Conservation (phyloP, 2,797 vertebrate species). For the Cyprinodon diabolis region DNA sequence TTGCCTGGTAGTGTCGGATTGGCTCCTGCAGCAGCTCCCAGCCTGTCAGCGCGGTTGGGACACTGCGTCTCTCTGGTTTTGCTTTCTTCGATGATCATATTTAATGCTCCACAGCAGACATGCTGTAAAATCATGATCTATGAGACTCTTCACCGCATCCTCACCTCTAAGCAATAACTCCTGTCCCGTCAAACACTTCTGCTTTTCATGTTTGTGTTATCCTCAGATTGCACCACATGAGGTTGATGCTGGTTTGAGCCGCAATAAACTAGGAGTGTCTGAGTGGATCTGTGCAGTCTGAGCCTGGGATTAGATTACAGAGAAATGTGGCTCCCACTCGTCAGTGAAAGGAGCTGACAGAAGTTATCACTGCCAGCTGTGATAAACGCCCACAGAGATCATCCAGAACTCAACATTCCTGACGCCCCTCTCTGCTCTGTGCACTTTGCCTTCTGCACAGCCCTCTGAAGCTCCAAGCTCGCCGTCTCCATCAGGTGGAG, state of each 20-base stretch:
- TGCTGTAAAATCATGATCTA: conserved; percentile 9
- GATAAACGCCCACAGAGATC: conserved; percentile 10
- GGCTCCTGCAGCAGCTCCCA: too few relatives aligned
- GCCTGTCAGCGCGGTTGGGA: too few relatives aligned
- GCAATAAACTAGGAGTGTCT: neutral
- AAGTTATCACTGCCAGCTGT: neutral
- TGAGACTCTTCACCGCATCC: conserved; percentile 6
- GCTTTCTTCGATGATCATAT: too few relatives aligned
- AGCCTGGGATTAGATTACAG: conserved; percentile 14
- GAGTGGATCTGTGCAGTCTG: neutral
- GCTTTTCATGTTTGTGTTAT: conserved; percentile 4
- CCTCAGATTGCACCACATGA: neutral
- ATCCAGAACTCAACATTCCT: neutral
- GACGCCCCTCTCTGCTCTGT: neutral
- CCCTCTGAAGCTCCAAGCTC: too few relatives aligned
- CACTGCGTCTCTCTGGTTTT: too few relatives aligned
- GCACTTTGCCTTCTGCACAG: too few relatives aligned
- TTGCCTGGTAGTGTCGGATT: too few relatives aligned
- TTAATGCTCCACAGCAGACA: too few relatives aligned
- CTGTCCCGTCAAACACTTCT: conserved; percentile 51
- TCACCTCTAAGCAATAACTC: conserved; percentile 20
- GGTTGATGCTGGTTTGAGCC: neutral
- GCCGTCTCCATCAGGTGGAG: too few relatives aligned
- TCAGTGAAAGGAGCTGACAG: conserved; percentile 16
- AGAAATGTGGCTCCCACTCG: conserved; percentile 1